Evolutionary conservation across 2,888 invertebrate genomes (phyloP), one percentile per base, ranked within the genome.

Genomic region (Adelognathus sp.): DNA sequence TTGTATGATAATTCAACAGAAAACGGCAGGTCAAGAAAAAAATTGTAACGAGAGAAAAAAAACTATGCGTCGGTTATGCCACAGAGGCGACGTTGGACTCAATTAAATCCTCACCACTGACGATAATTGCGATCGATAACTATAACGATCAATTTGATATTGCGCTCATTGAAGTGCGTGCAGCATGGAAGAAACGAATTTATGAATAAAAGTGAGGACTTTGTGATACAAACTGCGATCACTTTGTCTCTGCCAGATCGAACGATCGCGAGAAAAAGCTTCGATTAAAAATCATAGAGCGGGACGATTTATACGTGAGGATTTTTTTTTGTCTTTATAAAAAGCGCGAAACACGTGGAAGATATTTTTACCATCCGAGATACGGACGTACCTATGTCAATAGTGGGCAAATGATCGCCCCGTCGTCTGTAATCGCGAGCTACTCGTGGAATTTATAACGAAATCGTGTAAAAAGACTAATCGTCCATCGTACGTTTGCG

Each of bases 201-300:
- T n/a, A n/a, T 33, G 44, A 61, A 61, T 29, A 61, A 41, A 60
- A 41, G 39, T 60, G 1, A 24, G n/a, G 36, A 36, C n/a, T 9
- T 36, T n/a, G n/a, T n/a, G n/a, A n/a, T n/a, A n/a, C n/a, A n/a
- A n/a, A n/a, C n/a, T n/a, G n/a, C n/a, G n/a, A n/a, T n/a, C n/a
- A n/a, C n/a, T n/a, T n/a, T n/a, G n/a, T n/a, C n/a, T n/a, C n/a
- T n/a, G n/a, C n/a, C n/a, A n/a, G n/a, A 1, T 21, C 7, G 11
- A 21, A 21, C 1, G 3, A 16, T 56, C 31, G 31, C 27, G 29
- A 14, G 0, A 33, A 64, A 50, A 56, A 54, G 6, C 14, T 11
- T 18, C 18, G 18, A 14, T 14, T 29, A 0, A 14, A 50, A 50
- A 64, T 33, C 31, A 3, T n/a, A 0, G 9, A 14, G n/a, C 5